Base-by-base conservation (phyloP, 2,888 invertebrate species). In the Euclidia mi region DNA sequence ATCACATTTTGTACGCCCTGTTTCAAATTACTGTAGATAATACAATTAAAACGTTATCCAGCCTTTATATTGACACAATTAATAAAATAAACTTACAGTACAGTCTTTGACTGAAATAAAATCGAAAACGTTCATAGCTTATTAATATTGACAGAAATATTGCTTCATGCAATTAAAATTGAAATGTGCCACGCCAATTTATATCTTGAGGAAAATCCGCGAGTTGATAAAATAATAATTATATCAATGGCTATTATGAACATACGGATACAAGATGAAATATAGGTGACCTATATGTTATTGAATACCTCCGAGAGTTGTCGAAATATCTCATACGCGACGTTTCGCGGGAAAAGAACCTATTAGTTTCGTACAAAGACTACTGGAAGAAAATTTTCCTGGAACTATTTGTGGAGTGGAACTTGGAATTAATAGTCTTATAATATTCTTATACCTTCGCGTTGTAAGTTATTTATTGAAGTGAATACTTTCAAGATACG, bases 271-370 rank as follows among this genome's bases (percentile, higher is more conserved):
- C n/a, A 28, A 3, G 10, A 44, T 10, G 41, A 51, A 41, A 51
- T 40, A 37, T 46, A 31, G 40, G 47, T 46, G 45, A 58, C 38
- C 57, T 47, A 28, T 10, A 51, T 56, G 44, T 46, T 46, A 46
- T 44, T 44, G 14, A 17, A 56, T 34, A 40, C 52, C 18, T 40
- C 6, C 32, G 38, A 47, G 52, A 42, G 18, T 41, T 10, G 40
- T 48, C 43, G 18, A 18, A 10, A 32, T 32, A 32, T 0, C 3
- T 32, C 11, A 12, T 6, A 32, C 32, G 2, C 4, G 15, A 35
- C 35, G 15, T 15, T 15, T 35, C 35, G 15, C 15, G 32, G 4
- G 34, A 15, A 10, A 9, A 10, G 2, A 9, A 12, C 35, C n/a
- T n/a, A n/a, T n/a, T n/a, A n/a, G n/a, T n/a, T n/a, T n/a, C n/a